A percentile compares a stretch with the other conserved stretches of the same genome.
These are phyloP conservation scores for Apis florea DNA, from an alignment of 1,140 invertebrate genomes.

Conservation along the genomic window DNA sequence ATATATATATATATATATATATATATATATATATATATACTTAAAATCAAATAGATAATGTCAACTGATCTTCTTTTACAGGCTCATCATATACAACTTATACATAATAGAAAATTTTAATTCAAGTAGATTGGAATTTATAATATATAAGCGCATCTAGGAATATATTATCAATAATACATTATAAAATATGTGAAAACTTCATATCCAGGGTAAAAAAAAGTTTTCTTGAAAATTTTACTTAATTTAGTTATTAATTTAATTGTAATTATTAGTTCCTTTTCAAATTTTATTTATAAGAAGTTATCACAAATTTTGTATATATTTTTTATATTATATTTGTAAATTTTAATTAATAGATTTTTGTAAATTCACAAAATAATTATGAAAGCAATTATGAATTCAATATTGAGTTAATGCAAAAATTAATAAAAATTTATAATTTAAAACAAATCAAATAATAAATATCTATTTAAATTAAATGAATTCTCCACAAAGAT, in stretches of 20 bases:
- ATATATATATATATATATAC: no score
- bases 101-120: background rate
- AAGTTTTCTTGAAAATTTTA: background rate
- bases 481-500: background rate
- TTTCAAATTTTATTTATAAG: slow-evolving; percentile 7
- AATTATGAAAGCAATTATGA: background rate
- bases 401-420: slow-evolving; percentile 6
- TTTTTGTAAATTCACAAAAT: background rate
- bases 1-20: no score
- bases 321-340: slow-evolving; percentile 42
- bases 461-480: background rate
- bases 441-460: background rate
- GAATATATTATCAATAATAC: background rate
- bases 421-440: no score
- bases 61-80: slow-evolving; percentile 15
- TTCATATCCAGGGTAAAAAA: slow-evolving; percentile 9
- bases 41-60: slow-evolving; percentile 9
- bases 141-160: background rate
- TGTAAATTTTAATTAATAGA: slow-evolving; percentile 11
- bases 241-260: background rate
- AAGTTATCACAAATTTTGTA: slow-evolving; percentile 16
- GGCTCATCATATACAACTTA: background rate
- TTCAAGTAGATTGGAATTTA: background rate
- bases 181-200: background rate
- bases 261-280: slow-evolving; percentile 1